These are phyloP conservation scores for Drosophila sp. DNA, from an alignment of 1,140 invertebrate species.

Conservation along the genomic window DNA sequence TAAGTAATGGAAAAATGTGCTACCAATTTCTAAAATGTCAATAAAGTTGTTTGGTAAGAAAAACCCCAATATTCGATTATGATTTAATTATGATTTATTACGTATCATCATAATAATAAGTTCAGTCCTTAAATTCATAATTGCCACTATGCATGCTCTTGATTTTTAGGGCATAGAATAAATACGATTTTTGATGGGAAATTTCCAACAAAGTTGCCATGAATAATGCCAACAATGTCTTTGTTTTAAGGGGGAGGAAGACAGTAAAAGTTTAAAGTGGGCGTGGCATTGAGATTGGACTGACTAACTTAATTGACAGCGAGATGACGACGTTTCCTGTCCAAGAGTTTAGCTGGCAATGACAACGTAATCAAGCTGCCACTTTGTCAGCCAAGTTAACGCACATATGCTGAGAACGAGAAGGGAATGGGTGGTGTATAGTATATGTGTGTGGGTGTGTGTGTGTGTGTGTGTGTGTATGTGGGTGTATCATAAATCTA, in stretches of 20 bases:
- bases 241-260: neutral
- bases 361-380: conserved; percentile 68
- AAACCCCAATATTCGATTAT: too few relatives aligned
- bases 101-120: too few relatives aligned
- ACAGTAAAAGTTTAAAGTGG: conserved; percentile 10
- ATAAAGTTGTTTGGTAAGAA: too few relatives aligned
- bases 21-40: too few relatives aligned
- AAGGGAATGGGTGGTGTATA: conserved; percentile 25
- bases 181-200: neutral
- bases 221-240: conserved; percentile 16
- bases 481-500: conserved; percentile 61
- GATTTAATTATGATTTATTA: too few relatives aligned
- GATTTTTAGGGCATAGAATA: too few relatives aligned
- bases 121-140: neutral
- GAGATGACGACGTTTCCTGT: neutral
- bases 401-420: conserved; percentile 14
- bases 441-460: conserved; percentile 43
- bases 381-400: conserved; percentile 59
- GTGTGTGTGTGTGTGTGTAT: conserved; percentile 2
- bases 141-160: too few relatives aligned
- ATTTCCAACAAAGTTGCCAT: conserved; percentile 6
- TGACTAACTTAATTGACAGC: neutral
- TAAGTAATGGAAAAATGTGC: too few relatives aligned
- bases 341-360: conserved; percentile 20
- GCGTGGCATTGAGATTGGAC: conserved; percentile 4